These are phyloP conservation scores for Microplitis deprimator DNA, from an alignment of 2,888 invertebrate species.

Conservation along the genomic window DNA sequence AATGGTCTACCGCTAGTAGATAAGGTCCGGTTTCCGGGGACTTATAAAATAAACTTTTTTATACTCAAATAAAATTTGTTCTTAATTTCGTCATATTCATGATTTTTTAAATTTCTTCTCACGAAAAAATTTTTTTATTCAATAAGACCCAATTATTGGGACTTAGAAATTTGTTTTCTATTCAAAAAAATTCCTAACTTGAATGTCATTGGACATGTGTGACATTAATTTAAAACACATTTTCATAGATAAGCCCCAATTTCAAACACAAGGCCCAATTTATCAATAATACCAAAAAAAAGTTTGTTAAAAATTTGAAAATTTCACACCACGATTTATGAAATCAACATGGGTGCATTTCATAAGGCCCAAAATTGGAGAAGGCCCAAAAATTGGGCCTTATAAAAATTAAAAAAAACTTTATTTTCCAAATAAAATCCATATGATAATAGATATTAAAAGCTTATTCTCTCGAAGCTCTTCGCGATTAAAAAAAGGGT, in stretches of 20 bases:
- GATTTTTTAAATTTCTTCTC: background rate
- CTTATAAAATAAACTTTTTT: constrained; percentile 23
- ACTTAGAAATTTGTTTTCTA: background rate
- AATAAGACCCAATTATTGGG: background rate
- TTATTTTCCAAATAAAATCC: background rate
- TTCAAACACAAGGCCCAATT: background rate
- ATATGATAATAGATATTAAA: background rate
- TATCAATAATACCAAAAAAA: background rate
- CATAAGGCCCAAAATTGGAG: background rate
- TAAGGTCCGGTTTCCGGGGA: constrained; percentile 17
- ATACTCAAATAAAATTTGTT: background rate
- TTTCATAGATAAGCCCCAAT: background rate
- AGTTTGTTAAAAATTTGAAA: background rate
- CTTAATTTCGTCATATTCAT: background rate
- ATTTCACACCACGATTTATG: background rate
- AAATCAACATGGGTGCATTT: too few relatives aligned
- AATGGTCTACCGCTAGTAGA: constrained; percentile 11
- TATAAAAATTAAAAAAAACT: background rate
- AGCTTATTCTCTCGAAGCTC: constrained; percentile 7
- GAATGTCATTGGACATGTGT: too few relatives aligned
- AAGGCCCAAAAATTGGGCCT: background rate
- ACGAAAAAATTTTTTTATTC: background rate
- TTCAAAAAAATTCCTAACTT: background rate
- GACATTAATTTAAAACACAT: too few relatives aligned
- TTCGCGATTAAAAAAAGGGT: constrained; percentile 61